Conservation (phyloP, 2,113 vertebrate species). For the Salvelinus alpinus region DNA sequence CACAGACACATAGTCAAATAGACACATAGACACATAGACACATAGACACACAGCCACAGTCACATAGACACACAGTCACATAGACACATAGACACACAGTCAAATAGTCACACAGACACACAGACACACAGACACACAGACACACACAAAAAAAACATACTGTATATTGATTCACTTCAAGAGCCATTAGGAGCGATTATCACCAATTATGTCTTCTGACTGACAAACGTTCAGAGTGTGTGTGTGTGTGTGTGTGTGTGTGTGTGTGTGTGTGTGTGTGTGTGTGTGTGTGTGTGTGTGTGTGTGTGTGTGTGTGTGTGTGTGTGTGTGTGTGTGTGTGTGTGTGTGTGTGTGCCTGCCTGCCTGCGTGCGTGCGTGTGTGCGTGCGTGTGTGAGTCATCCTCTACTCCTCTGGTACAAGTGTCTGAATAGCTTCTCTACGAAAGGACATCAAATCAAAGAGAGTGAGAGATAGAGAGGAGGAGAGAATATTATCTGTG, state of each 20-base stretch:
- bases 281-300: constrained; percentile 7
- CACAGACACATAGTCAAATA: neutral
- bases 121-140: neutral
- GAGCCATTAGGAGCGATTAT: too few species aligned
- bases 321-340: constrained; percentile 13
- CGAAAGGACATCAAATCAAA: constrained; percentile 18
- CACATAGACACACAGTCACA: too few species aligned
- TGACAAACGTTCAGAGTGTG: neutral
- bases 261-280: neutral
- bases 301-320: constrained; percentile 4
- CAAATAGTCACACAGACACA: too few species aligned
- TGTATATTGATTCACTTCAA: too few species aligned
- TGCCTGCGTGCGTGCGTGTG: constrained; percentile 4
- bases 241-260: too few species aligned
- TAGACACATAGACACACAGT: too few species aligned
- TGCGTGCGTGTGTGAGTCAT: neutral
- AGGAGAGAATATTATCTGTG: too few species aligned
- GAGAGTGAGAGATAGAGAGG: too few species aligned
- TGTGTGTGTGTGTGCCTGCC: neutral
- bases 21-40: neutral
- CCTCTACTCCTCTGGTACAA: neutral
- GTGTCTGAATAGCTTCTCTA: constrained; percentile 27
- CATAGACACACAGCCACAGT: too few species aligned
- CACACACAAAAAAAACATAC: neutral
- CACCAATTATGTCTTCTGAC: too few species aligned